Evolutionary conservation across 1,140 invertebrate genomes (phyloP).

Genomic region (Brachionus sp.): DNA sequence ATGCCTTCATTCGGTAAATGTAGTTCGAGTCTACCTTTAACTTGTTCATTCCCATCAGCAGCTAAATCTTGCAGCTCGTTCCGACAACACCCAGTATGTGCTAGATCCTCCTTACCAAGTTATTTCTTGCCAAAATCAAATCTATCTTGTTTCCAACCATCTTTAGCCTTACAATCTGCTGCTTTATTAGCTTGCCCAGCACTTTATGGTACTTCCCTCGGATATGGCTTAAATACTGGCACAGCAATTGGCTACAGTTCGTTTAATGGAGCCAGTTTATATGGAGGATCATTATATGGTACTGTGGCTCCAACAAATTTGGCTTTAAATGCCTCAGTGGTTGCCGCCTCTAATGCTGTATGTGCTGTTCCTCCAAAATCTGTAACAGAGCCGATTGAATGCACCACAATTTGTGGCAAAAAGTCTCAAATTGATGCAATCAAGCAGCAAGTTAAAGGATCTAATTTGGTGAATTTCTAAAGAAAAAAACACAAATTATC

Average conservation of each 20-base stretch:
- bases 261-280: background rate
- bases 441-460: background rate
- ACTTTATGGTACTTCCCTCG: background rate
- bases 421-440: constrained; percentile 16
- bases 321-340: background rate
- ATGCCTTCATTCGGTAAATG: background rate
- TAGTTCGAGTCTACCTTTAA: background rate
- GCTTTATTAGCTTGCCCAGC: background rate
- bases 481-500: background rate
- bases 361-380: background rate
- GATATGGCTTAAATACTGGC: background rate
- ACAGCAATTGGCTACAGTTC: background rate
- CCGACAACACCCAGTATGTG: too few species aligned
- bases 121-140: background rate
- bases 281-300: background rate
- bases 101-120: background rate
- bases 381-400: background rate
- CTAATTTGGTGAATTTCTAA: background rate
- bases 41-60: background rate
- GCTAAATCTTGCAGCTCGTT: background rate
- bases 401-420: constrained; percentile 6
- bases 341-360: background rate
- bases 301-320: background rate
- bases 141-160: background rate
- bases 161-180: background rate